Evolutionary conservation across 2,113 vertebrate species (phyloP).

Genomic region (Pteruthius melanotis): DNA sequence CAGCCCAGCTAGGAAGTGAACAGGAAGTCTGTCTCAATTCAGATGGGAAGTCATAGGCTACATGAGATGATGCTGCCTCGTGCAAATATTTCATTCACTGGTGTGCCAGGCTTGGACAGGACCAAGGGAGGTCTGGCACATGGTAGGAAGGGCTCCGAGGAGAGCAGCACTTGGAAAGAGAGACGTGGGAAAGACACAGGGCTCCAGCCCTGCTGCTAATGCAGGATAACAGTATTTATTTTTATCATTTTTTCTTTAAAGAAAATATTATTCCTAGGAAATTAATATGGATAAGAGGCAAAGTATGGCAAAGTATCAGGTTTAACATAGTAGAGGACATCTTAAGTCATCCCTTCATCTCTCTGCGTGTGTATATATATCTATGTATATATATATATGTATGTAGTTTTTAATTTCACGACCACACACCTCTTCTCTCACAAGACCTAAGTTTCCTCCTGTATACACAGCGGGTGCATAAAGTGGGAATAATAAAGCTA

Average conservation of each 20-base stretch:
- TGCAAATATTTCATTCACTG: background rate
- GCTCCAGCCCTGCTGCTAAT: slow-evolving; percentile 14
- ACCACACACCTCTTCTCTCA: slow-evolving; percentile 50
- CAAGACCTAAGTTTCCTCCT: background rate
- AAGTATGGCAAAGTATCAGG: slow-evolving; percentile 27
- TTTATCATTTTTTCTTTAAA: slow-evolving; percentile 50
- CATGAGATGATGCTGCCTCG: accelerated
- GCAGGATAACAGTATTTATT: slow-evolving; percentile 44
- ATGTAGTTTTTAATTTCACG: background rate
- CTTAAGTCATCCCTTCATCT: slow-evolving; percentile 35
- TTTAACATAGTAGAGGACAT: slow-evolving; percentile 26
- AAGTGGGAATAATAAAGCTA: slow-evolving; percentile 1
- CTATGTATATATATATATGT: background rate
- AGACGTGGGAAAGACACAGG: background rate
- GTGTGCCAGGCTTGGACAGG: background rate
- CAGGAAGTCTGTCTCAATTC: background rate
- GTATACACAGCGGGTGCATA: background rate
- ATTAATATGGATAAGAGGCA: slow-evolving; percentile 47
- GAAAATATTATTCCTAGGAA: slow-evolving; percentile 62
- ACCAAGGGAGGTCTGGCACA: background rate
- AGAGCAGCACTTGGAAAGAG: background rate
- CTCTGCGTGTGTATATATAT: background rate
- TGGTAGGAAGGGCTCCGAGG: background rate
- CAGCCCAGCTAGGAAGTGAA: background rate
- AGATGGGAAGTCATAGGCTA: background rate